Base-by-base conservation (phyloP, 2,797 vertebrate genomes). In the Pangasius sanitwongsei region DNA sequence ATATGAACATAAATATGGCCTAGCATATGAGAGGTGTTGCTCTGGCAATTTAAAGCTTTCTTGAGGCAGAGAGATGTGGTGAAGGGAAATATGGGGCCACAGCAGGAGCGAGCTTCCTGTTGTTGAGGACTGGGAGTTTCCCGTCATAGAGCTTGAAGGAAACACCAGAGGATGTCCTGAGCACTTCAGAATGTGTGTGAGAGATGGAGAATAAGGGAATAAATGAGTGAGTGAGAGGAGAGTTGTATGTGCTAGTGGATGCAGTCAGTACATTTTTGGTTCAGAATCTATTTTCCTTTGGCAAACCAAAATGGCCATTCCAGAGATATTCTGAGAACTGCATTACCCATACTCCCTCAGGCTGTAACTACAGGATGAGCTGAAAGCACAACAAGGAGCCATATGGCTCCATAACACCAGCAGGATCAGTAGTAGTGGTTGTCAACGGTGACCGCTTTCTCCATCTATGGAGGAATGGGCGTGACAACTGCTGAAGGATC, bases 81-180 rank as follows among this genome's bases (percentile, higher is more conserved):
- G 81, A 86, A 70, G 85, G 87, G 85, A 88, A 91, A 88, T 75
- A 78, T 44, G 25, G 87, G 90, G 87, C 90, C 87, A 86, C 88
- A 88, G 85, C 78, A 87, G 89, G 89, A 88, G 77, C 25, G 1
- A 87, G 88, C 70, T 95, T 96, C 94, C 95, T 95, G 94, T 95
- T 95, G 94, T 95, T 96, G 90, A 92, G 90, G 91, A 91, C 63
- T 92, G 94, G 94, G 94, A 95, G 94, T 95, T 95, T 96, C 95
- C 94, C 94, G 91, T 91, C 92, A 91, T 94, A 94, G 92, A 94
- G 94, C 91, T 90, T 18, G 91, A 91, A 92, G 95, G 95, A 95
- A 96, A 93, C 93, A 81, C 86, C 89, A 92, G 93, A 96, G 95
- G 95, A 96, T 95, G 94, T 95, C 94, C 94, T 92, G 90, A 91